Evolutionary conservation across 1,140 invertebrate genomes (phyloP).

Genomic region (Ceratitis capitata): DNA sequence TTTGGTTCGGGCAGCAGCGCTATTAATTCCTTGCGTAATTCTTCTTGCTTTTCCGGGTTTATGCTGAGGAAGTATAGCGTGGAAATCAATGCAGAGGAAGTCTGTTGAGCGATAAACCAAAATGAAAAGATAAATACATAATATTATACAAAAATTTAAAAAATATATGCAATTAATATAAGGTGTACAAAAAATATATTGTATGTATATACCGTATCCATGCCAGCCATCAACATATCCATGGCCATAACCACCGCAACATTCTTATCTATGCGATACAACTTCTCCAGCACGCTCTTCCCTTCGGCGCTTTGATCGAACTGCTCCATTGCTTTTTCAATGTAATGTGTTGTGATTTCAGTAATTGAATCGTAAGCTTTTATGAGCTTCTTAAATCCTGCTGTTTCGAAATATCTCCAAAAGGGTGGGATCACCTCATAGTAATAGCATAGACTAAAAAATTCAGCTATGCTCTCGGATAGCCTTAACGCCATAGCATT

Average conservation of each 20-base stretch:
- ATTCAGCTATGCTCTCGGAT: conserved; percentile 71
- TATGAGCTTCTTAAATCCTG: conserved; percentile 69
- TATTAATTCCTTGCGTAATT: conserved; percentile 76
- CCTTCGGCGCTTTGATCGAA: conserved; percentile 47
- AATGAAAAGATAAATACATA: not conserved
- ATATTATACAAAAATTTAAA: conserved; percentile 59
- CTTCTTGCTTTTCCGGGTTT: conserved; percentile 78
- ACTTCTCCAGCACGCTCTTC: conserved; percentile 58
- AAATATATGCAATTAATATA: too few species aligned
- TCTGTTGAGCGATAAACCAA: not conserved
- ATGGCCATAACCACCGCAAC: conserved; percentile 63
- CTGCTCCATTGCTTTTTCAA: conserved; percentile 55
- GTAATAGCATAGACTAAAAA: conserved; percentile 66
- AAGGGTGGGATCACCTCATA: conserved; percentile 72
- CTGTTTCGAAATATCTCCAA: conserved; percentile 72
- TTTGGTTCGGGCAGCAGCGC: conserved; percentile 67
- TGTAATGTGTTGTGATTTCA: conserved; percentile 47
- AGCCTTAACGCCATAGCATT: conserved; percentile 62
- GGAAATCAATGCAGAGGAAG: conserved; percentile 42
- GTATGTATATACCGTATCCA: conserved; percentile 54
- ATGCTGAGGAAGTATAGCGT: conserved; percentile 68
- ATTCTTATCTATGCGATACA: conserved; percentile 64
- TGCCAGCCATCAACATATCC: conserved; percentile 59
- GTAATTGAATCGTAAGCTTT: conserved; percentile 59
- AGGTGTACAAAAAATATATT: too few species aligned